These are phyloP conservation scores for Rafetus swinhoei DNA, from an alignment of 2,113 vertebrate genomes.

Conservation along the genomic window DNA sequence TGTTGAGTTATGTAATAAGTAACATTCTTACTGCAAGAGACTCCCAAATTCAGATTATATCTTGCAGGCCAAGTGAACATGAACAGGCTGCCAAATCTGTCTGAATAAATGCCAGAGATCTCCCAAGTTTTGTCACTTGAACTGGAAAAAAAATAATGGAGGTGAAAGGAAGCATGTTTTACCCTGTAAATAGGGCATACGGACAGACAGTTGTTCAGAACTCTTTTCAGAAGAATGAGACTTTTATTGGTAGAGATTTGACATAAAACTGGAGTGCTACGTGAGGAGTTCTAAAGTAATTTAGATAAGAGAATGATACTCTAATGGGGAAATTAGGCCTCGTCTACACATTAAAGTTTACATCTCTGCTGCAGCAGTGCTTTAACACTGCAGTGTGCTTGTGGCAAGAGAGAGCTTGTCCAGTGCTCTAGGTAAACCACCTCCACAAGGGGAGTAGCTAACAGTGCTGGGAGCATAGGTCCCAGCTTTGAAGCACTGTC, in stretches of 20 bases:
- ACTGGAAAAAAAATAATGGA: neutral
- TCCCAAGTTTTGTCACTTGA: rapidly evolving
- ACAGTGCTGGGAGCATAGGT: no score
- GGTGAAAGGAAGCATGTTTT: neutral
- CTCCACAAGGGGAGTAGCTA: no score
- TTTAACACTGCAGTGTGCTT: no score
- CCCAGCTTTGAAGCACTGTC: no score
- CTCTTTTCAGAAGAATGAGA: neutral
- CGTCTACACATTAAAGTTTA: rapidly evolving
- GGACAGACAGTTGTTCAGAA: rapidly evolving
- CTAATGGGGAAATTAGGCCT: rapidly evolving
- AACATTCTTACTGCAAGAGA: slow-evolving; percentile 17
- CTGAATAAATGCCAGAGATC: rapidly evolving
- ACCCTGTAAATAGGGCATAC: neutral
- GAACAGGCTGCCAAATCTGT: neutral
- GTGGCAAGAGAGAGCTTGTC: no score
- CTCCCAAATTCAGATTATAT: neutral
- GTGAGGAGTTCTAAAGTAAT: neutral
- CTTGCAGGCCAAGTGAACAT: neutral
- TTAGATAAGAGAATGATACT: rapidly evolving
- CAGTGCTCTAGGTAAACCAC: no score
- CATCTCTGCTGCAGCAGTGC: no score
- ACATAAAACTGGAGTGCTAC: neutral
- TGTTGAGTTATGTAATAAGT: slow-evolving; percentile 52
- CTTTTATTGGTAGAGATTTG: neutral